Evolutionary conservation across 2,797 vertebrate species (phyloP).

Genomic region (Ataeniobius toweri): DNA sequence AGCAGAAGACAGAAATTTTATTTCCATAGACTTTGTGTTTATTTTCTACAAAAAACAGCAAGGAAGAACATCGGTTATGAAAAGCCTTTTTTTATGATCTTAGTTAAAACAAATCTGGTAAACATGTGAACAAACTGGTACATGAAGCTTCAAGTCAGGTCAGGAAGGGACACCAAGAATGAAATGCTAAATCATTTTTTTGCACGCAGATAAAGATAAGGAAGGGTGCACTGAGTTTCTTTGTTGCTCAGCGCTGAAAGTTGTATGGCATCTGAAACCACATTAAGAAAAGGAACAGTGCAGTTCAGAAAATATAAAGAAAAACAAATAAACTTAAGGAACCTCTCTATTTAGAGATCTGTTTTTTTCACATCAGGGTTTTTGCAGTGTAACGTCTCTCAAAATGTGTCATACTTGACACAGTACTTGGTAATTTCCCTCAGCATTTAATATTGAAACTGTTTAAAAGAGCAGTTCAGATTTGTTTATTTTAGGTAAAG

Average conservation of each 20-base stretch:
- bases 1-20: neutral
- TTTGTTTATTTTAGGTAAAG: neutral
- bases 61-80: neutral
- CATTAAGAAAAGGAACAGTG: neutral
- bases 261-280: neutral
- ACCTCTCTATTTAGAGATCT: neutral
- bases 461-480: neutral
- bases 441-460: neutral
- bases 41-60: neutral
- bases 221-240: conserved; percentile 8
- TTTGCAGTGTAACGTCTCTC: neutral
- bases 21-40: neutral
- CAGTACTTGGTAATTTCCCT: neutral
- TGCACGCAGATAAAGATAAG: conserved; percentile 7
- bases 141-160: conserved; percentile 36
- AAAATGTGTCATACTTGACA: neutral
- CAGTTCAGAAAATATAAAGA: neutral
- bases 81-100: neutral
- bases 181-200: conserved; percentile 5
- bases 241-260: neutral
- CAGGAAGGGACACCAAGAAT: conserved; percentile 4
- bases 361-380: conserved; percentile 8
- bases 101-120: neutral
- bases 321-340: neutral
- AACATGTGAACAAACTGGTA: conserved; percentile 38